A percentile compares a stretch with the other conserved stretches of the same genome.
phyloP scores from a whole-genome alignment of 1,140 invertebrate genomes.

The Plodia interpunctella region DNA sequence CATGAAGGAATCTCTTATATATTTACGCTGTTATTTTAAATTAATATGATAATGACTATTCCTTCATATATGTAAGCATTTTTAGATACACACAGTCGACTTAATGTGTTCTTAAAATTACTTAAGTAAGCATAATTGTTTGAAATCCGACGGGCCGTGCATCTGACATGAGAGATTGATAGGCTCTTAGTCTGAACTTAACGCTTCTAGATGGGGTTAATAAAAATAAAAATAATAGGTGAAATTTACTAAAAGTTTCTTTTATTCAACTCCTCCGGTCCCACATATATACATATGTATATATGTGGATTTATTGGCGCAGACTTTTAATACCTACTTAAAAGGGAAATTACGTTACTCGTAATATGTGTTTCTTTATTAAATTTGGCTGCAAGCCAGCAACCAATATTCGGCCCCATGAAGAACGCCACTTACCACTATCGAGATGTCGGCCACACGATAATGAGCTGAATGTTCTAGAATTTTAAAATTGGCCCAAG shows the following conservation, averaged over 20 bases:
- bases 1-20: too few species aligned
- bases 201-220: conserved; percentile 13
- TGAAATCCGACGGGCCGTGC: conserved; percentile 54
- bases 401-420: not conserved
- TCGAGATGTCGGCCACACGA: not conserved
- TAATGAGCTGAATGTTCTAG: not conserved
- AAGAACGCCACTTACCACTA: not conserved
- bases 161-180: conserved; percentile 60
- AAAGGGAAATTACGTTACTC: not conserved
- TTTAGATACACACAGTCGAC: conserved; percentile 24
- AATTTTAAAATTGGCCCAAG: conserved; percentile 1
- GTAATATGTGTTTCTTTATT: not conserved
- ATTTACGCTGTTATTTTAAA: too few species aligned
- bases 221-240: not conserved
- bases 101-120: conserved; percentile 56
- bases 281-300: too few species aligned
- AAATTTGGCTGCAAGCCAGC: not conserved
- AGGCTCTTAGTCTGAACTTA: conserved; percentile 29
- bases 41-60: too few species aligned
- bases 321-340: not conserved
- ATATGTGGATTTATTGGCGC: too few species aligned
- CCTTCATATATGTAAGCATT: conserved; percentile 13
- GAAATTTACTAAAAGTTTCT: too few species aligned
- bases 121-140: conserved; percentile 59
- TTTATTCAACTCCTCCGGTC: too few species aligned